phyloP scores from a whole-genome alignment of 2,797 vertebrate species.

The Enteromius treurensis region DNA sequence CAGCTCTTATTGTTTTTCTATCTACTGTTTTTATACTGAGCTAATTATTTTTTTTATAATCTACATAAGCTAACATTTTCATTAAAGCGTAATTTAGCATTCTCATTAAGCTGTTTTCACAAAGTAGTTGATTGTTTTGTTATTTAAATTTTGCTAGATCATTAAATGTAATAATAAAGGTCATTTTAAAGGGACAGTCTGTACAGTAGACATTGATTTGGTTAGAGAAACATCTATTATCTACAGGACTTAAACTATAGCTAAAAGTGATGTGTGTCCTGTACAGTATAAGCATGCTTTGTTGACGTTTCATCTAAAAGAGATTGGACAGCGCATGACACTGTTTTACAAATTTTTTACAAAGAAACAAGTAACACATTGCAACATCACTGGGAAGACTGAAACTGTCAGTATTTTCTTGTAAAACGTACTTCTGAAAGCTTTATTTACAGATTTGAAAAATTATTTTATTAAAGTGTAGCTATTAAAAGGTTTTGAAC shows the following conservation, averaged over 20 bases:
- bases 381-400: neutral
- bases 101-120: neutral
- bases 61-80: neutral
- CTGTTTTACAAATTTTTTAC: neutral
- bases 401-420: neutral
- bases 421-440: neutral
- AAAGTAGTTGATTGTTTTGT: neutral
- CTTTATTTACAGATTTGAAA: neutral
- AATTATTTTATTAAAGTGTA: neutral
- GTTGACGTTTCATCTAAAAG: neutral
- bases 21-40: neutral
- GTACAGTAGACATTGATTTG: neutral
- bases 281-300: neutral
- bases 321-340: neutral
- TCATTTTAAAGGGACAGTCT: neutral
- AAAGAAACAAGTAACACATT: neutral
- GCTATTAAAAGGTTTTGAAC: neutral
- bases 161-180: neutral
- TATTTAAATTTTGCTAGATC: neutral
- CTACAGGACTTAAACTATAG: neutral
- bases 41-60: neutral
- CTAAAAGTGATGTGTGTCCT: neutral
- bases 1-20: neutral
- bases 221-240: neutral
- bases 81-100: neutral